phyloP scores from a whole-genome alignment of 2,888 invertebrate genomes.

The Halocaridina rubra region DNA sequence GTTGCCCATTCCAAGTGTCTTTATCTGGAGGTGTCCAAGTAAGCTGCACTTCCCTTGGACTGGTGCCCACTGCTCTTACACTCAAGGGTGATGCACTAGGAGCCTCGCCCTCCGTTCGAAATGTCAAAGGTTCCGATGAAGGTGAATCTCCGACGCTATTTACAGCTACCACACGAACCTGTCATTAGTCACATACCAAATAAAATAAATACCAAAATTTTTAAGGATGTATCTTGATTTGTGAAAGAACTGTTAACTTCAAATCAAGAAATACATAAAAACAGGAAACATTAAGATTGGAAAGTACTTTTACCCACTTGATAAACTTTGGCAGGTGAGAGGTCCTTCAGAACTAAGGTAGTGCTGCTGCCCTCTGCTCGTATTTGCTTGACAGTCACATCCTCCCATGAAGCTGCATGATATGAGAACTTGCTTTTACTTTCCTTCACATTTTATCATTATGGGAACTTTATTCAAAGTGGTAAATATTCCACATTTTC shows the following conservation, averaged over 20 bases:
- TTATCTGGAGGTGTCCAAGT: slow-evolving; percentile 66
- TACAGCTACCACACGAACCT: slow-evolving; percentile 59
- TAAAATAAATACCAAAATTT: too few species aligned
- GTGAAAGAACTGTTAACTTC: too few species aligned
- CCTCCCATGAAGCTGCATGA: slow-evolving; percentile 35
- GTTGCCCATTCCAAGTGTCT: slow-evolving; percentile 68
- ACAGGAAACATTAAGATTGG: too few species aligned
- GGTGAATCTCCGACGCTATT: slow-evolving; percentile 61
- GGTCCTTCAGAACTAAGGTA: slow-evolving; percentile 41
- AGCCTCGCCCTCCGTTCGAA: slow-evolving; percentile 60
- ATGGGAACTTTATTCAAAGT: too few species aligned
- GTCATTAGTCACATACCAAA: neutral
- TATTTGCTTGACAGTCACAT: slow-evolving; percentile 21
- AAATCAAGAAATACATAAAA: too few species aligned
- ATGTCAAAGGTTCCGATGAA: slow-evolving; percentile 54
- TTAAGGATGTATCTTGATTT: too few species aligned
- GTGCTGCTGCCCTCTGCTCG: slow-evolving; percentile 43
- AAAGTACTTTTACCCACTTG: slow-evolving; percentile 28
- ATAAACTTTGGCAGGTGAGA: slow-evolving; percentile 27
- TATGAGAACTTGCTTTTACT: neutral
- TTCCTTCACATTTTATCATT: neutral
- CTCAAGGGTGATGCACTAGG: slow-evolving; percentile 57
- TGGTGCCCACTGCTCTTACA: slow-evolving; percentile 50
- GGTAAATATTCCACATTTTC: neutral
- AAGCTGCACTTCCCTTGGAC: slow-evolving; percentile 47